Evolutionary conservation across 2,797 vertebrate genomes (phyloP).

Genomic region (Pangasius djambal): DNA sequence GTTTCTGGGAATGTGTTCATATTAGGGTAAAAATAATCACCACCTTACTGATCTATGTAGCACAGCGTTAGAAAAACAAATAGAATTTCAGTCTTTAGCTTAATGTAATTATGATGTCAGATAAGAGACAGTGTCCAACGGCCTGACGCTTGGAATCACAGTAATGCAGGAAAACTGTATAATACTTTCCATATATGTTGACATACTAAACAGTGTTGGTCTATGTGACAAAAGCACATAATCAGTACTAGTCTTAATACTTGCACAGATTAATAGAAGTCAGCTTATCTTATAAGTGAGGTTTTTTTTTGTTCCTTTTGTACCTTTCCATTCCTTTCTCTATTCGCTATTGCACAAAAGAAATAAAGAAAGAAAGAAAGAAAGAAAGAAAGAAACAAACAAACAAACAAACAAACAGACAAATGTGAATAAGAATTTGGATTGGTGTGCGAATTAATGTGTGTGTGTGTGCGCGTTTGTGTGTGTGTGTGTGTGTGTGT

Average conservation of each 20-base stretch:
- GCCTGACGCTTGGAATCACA: not conserved
- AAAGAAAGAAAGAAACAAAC: too few species aligned
- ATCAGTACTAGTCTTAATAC: not conserved
- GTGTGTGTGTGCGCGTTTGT: not conserved
- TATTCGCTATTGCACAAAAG: too few species aligned
- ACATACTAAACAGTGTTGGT: not conserved
- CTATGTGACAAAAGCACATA: not conserved
- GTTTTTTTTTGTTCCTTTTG: too few species aligned
- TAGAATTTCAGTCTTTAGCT: not conserved
- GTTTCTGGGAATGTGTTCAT: not conserved
- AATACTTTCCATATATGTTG: not conserved
- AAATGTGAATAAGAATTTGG: too few species aligned
- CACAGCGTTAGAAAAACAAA: constrained; percentile 3
- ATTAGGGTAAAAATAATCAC: not conserved
- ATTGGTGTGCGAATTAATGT: not conserved
- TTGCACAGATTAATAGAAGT: not conserved
- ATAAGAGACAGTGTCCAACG: not conserved
- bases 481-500: not conserved
- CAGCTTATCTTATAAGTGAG: too few species aligned
- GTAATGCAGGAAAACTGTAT: not conserved
- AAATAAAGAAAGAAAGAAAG: too few species aligned
- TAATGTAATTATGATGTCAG: not conserved
- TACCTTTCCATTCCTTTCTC: too few species aligned
- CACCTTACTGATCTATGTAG: too few species aligned
- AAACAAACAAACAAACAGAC: too few species aligned